Conservation (phyloP, 2,888 invertebrate species). For the Melanostoma scalare region DNA sequence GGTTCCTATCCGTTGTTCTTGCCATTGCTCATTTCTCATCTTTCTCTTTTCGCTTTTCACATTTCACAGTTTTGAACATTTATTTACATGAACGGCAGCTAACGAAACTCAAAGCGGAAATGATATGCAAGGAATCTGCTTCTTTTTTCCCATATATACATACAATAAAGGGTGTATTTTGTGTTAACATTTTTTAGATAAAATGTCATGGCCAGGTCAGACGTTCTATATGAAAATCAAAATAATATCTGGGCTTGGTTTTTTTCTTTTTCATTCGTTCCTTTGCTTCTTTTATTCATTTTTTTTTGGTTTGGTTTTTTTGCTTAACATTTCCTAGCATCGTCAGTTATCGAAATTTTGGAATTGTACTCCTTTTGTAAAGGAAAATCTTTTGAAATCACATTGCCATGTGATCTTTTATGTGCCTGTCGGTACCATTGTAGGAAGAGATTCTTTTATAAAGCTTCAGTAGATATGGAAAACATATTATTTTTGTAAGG, state of each 20-base stretch:
- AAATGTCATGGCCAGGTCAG: conserved; percentile 23
- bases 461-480: too few relatives aligned
- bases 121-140: conserved; percentile 11
- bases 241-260: neutral
- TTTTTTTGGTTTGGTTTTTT: neutral
- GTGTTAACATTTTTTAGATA: neutral
- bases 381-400: too few relatives aligned
- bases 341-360: too few relatives aligned
- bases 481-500: too few relatives aligned
- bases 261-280: neutral
- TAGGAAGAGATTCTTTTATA: too few relatives aligned
- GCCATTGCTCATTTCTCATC: conserved; percentile 9
- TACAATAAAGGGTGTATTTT: conserved; percentile 21
- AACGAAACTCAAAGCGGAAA: conserved; percentile 14
- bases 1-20: too few relatives aligned
- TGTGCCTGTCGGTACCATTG: too few relatives aligned
- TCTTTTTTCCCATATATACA: too few relatives aligned
- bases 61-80: conserved; percentile 23
- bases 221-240: conserved; percentile 4
- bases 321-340: too few relatives aligned
- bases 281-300: neutral
- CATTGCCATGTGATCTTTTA: too few relatives aligned
- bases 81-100: conserved; percentile 7
- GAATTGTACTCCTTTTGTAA: too few relatives aligned
- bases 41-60: neutral